phyloP scores from a whole-genome alignment of 1,140 invertebrate species.

The Coenobita brevimanus region DNA sequence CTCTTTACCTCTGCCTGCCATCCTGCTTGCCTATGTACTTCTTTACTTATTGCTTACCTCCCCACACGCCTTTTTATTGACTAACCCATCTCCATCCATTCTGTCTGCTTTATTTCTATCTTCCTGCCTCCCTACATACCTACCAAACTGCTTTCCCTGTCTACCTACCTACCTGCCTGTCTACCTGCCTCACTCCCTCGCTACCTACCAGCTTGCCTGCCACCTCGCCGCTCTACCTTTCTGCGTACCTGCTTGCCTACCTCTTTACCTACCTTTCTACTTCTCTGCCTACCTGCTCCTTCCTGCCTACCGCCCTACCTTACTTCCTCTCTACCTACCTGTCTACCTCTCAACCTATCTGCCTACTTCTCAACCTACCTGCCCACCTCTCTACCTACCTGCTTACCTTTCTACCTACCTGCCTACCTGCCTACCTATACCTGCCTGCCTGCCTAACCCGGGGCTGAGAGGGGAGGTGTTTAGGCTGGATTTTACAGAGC shows the following conservation, averaged over 20 bases:
- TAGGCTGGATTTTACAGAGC: too few species aligned
- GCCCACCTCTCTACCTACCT: neutral
- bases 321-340: too few species aligned
- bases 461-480: neutral
- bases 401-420: too few species aligned
- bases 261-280: neutral
- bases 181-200: neutral
- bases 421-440: too few species aligned
- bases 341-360: neutral
- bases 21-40: neutral
- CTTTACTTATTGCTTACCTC: neutral
- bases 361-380: neutral
- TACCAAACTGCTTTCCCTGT: neutral
- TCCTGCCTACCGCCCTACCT: too few species aligned
- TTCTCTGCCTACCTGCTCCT: too few species aligned
- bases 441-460: too few species aligned
- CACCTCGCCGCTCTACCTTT: neutral
- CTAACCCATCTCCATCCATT: neutral
- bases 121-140: neutral
- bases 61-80: neutral
- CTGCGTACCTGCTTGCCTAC: neutral
- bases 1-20: neutral
- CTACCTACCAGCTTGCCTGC: neutral
- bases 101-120: neutral
- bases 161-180: neutral